These are phyloP conservation scores for Gryllus longicercus DNA, from an alignment of 2,888 invertebrate genomes.

Conservation along the genomic window DNA sequence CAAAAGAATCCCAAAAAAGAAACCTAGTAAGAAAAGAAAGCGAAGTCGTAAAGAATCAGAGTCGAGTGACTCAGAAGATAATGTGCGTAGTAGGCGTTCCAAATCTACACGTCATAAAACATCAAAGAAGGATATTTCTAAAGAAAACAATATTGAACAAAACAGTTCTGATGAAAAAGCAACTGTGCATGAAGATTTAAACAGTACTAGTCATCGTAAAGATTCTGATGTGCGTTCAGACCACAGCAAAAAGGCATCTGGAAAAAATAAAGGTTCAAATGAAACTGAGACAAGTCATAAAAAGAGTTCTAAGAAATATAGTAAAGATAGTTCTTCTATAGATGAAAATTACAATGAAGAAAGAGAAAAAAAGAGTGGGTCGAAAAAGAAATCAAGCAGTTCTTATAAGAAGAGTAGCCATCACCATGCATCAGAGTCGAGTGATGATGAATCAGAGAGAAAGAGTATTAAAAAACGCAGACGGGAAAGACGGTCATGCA, in stretches of 20 bases:
- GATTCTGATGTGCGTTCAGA: slow-evolving; percentile 20
- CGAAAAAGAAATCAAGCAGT: slow-evolving; percentile 21
- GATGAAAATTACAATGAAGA: neutral
- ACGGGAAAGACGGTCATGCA: slow-evolving; percentile 25
- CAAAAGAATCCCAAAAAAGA: slow-evolving; percentile 32
- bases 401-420: neutral
- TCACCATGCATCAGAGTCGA: neutral
- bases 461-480: slow-evolving; percentile 27
- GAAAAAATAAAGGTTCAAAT: slow-evolving; percentile 27
- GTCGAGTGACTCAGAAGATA: slow-evolving; percentile 25
- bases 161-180: slow-evolving; percentile 19
- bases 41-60: slow-evolving; percentile 28
- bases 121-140: neutral
- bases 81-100: slow-evolving; percentile 18
- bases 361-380: slow-evolving; percentile 25
- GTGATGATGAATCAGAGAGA: slow-evolving; percentile 18
- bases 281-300: slow-evolving; percentile 24
- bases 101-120: slow-evolving; percentile 18
- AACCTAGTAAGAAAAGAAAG: slow-evolving; percentile 32
- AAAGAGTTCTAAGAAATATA: slow-evolving; percentile 27
- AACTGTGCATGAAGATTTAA: slow-evolving; percentile 23
- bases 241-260: slow-evolving; percentile 24
- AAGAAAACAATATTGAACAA: slow-evolving; percentile 25
- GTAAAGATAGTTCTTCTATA: slow-evolving; percentile 25
- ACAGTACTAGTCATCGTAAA: slow-evolving; percentile 21